Evolutionary conservation across 2,888 invertebrate genomes (phyloP).

Genomic region (Melanophora roralis): DNA sequence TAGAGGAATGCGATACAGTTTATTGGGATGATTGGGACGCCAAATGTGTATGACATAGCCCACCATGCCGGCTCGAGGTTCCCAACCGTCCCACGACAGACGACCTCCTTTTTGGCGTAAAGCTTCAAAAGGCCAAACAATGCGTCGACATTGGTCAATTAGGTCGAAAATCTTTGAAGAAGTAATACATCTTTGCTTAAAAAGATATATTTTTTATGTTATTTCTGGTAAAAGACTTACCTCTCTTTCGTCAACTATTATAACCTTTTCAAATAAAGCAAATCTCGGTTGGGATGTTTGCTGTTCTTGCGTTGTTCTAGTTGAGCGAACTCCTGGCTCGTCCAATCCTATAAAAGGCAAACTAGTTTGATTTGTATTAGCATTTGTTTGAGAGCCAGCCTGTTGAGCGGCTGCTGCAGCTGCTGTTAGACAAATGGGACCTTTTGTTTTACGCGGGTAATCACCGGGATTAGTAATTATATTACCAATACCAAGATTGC

Average conservation of each 20-base stretch:
- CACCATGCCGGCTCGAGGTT: constrained; percentile 93
- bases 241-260: constrained; percentile 76
- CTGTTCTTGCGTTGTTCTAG: constrained; percentile 27
- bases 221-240: constrained; percentile 70
- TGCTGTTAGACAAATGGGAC: constrained; percentile 72
- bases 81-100: constrained; percentile 93
- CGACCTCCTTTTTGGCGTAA: constrained; percentile 92
- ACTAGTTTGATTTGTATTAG: constrained; percentile 30
- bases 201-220: no score
- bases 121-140: constrained; percentile 94
- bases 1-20: constrained; percentile 91
- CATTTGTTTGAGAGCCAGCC: constrained; percentile 25
- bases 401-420: constrained; percentile 60
- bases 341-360: constrained; percentile 18
- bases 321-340: constrained; percentile 12
- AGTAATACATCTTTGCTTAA: no score
- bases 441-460: constrained; percentile 75
- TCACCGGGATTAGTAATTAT: constrained; percentile 76
- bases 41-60: constrained; percentile 96
- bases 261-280: constrained; percentile 75
- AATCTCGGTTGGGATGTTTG: constrained; percentile 68
- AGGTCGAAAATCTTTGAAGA: constrained; percentile 95
- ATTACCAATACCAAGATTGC: constrained; percentile 72
- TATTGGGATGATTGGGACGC: constrained; percentile 94
- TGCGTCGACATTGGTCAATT: constrained; percentile 85